These are phyloP conservation scores for Leptestheria dahalacensis DNA, from an alignment of 1,140 invertebrate species.

Conservation along the genomic window DNA sequence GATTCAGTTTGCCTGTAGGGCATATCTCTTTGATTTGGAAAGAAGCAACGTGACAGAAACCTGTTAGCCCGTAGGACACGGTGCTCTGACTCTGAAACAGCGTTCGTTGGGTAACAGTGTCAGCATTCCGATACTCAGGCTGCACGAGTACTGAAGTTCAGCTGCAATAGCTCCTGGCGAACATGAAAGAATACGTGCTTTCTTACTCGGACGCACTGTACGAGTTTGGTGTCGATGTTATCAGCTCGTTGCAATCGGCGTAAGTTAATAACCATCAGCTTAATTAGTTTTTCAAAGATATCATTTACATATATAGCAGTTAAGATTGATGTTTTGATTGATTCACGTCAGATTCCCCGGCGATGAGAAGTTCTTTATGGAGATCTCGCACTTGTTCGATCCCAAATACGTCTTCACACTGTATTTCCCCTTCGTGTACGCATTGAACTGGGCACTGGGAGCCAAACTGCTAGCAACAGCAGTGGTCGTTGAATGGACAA, in stretches of 20 bases:
- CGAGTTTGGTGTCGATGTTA: constrained; percentile 2
- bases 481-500: constrained; percentile 35
- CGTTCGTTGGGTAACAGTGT: too few relatives aligned
- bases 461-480: constrained; percentile 30
- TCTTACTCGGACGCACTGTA: not conserved
- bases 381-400: constrained; percentile 33
- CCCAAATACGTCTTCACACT: constrained; percentile 34
- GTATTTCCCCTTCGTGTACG: constrained; percentile 33
- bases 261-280: not conserved
- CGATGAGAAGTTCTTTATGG: constrained; percentile 28
- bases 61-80: too few relatives aligned
- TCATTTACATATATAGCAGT: constrained; percentile 14
- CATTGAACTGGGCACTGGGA: constrained; percentile 29
- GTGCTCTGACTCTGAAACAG: too few relatives aligned
- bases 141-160: too few relatives aligned
- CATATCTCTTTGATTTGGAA: too few relatives aligned
- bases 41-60: too few relatives aligned
- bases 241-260: constrained; percentile 10
- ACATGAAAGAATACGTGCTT: too few relatives aligned
- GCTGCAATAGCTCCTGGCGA: too few relatives aligned
- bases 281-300: not conserved
- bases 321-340: too few relatives aligned
- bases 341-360: constrained; percentile 28
- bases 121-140: too few relatives aligned
- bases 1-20: too few relatives aligned